A percentile compares a stretch with the other conserved stretches of the same genome.
Conservation (phyloP, 2,113 vertebrate genomes). For the Bubo blakistoni region DNA sequence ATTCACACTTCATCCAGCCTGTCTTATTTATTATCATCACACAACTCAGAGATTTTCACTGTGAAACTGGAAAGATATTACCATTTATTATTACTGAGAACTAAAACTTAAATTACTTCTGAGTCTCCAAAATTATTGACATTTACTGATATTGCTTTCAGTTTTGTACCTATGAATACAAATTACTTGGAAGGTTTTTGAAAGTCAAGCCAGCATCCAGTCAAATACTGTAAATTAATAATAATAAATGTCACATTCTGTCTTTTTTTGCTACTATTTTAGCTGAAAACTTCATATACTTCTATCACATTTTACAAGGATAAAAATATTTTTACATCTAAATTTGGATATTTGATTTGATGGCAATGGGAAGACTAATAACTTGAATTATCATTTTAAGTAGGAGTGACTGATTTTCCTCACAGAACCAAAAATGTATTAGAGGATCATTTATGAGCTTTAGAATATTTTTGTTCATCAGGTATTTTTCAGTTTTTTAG, state of each 20-base stretch:
- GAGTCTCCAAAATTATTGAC: neutral
- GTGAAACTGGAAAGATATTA: neutral
- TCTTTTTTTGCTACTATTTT: neutral
- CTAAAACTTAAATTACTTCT: neutral
- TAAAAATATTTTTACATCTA: conserved; percentile 39
- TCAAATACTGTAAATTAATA: neutral
- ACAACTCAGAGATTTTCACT: neutral
- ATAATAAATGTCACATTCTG: neutral
- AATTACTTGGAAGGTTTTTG: neutral
- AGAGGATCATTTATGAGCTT: neutral
- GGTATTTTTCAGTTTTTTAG: neutral
- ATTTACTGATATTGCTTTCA: neutral
- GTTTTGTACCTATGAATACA: neutral
- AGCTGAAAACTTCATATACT: neutral
- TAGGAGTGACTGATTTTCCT: conserved; percentile 44
- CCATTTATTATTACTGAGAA: neutral
- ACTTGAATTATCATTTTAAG: conserved; percentile 44
- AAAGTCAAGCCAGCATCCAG: neutral
- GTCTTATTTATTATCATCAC: neutral
- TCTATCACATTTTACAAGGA: neutral
- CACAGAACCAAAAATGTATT: neutral
- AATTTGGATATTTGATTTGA: conserved; percentile 19
- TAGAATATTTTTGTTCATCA: neutral
- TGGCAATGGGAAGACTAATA: neutral
- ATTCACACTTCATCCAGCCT: neutral